phyloP scores from a whole-genome alignment of 2,888 invertebrate genomes.

The Taphrorychus bicolor region DNA sequence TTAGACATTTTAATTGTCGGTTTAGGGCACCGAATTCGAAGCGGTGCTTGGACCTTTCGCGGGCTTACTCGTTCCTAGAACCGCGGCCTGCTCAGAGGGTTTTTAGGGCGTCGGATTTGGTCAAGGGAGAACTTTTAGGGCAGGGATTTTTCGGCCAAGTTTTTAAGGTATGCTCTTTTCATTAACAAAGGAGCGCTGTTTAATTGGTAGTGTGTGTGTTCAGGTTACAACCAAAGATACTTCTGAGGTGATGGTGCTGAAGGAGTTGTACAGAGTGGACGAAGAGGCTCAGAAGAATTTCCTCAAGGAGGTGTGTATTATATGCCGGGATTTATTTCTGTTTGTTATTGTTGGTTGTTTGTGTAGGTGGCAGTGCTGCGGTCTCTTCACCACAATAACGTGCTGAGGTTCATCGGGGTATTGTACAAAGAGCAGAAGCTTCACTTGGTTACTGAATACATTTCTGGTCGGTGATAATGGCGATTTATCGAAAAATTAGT shows the following conservation, averaged over 20 bases:
- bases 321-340: neutral
- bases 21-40: conserved; percentile 58
- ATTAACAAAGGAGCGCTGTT: neutral
- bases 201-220: neutral
- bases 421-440: conserved; percentile 91
- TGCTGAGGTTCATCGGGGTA: conserved; percentile 90
- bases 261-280: conserved; percentile 89
- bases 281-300: conserved; percentile 95
- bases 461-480: conserved; percentile 62
- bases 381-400: conserved; percentile 88
- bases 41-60: conserved; percentile 69
- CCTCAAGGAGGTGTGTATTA: conserved; percentile 77
- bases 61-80: conserved; percentile 87
- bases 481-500: neutral
- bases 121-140: conserved; percentile 87
- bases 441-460: conserved; percentile 92
- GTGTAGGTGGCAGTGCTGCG: conserved; percentile 88
- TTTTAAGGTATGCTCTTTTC: conserved; percentile 64
- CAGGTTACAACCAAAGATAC: conserved; percentile 86
- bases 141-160: conserved; percentile 96
- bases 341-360: neutral
- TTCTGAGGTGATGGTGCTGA: conserved; percentile 93
- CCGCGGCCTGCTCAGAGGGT: conserved; percentile 73
- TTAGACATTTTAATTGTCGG: conserved; percentile 8
- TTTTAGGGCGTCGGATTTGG: conserved; percentile 89